Evolutionary conservation across 2,113 vertebrate genomes (phyloP), one percentile per base, ranked within the genome.

Genomic region (Notarius lentiginosus): DNA sequence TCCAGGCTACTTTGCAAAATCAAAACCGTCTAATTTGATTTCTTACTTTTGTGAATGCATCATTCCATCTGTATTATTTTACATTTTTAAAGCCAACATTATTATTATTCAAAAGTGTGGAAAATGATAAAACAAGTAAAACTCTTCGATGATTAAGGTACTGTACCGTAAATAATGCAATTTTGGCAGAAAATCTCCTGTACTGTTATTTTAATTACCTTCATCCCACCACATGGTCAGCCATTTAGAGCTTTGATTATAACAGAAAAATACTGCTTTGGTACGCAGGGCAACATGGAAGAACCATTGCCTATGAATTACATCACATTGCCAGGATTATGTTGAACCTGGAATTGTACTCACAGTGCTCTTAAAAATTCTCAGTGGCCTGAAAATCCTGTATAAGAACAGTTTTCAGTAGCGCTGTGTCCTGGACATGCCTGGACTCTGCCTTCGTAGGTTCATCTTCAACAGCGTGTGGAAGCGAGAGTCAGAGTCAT

Each of bases 221-320:
- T 47, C 6, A 27, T 84, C 73, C 30, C 47, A 84, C 70, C 84
- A 85, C 60, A 41, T 76, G 83, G 56, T 61, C 83, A 61, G 76
- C 12, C 70, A 84, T 84, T 84, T 76, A 24, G 7, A 61, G 56
- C 34, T 76, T 63, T 60, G 47, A 75, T 47, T 20, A 63, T 20
- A 30, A 41, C 63, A 41, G 5, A 2, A 49, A 75, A 73, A 75
- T 22, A 58, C 51, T n/a, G 53, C 24, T 47, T 81, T 56, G 30
- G 22, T 82, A 17, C 30, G 27, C 30, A 20, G 3, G 49, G 51
- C 30, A 73, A 82, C 24, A 79, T 24, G 30, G 30, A 82, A 49
- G 41, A 72, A 60, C 66, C 66, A 51, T 86, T 86, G 85, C 76
- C 66, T 53, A 73, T 47, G 79, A 73, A 72, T 86, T 86, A 73